Evolutionary conservation across 2,797 vertebrate genomes (phyloP).

Genomic region (Leptodactylus fallax): DNA sequence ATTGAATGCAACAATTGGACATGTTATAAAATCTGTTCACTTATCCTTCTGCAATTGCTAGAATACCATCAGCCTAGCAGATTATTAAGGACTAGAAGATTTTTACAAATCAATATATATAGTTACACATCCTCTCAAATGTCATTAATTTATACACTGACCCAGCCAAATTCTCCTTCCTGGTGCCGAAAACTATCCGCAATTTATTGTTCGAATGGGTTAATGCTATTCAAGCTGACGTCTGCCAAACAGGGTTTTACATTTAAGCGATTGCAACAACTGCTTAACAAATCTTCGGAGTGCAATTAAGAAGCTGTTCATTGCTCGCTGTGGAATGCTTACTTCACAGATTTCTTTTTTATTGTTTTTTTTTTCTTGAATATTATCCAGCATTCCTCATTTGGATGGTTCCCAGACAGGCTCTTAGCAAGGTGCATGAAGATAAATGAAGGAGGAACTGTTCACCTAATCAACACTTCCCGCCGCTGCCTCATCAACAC

Average conservation of each 20-base stretch:
- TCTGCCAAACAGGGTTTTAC: conserved; percentile 56
- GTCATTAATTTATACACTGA: neutral
- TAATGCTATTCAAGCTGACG: conserved; percentile 51
- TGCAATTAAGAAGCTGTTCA: conserved; percentile 61
- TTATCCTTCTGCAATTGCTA: neutral
- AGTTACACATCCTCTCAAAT: neutral
- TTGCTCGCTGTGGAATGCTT: conserved; percentile 58
- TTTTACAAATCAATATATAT: conserved; percentile 32
- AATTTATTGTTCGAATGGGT: conserved; percentile 24
- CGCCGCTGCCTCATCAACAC: conserved; percentile 53
- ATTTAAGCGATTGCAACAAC: conserved; percentile 59
- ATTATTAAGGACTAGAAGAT: neutral
- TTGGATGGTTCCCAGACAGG: conserved; percentile 57
- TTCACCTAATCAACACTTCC: conserved; percentile 60
- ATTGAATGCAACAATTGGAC: conserved; percentile 4
- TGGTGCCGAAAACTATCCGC: neutral
- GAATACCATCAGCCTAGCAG: neutral
- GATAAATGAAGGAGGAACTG: conserved; percentile 43
- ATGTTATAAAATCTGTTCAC: neutral
- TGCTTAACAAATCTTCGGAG: conserved; percentile 63
- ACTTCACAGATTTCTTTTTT: conserved; percentile 57
- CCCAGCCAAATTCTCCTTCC: neutral
- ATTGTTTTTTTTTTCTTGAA: conserved; percentile 47
- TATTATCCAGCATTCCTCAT: conserved; percentile 51
- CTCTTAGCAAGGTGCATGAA: conserved; percentile 59